These are phyloP conservation scores for Neocloeon triangulifer DNA, from an alignment of 1,140 invertebrate genomes.

Conservation along the genomic window DNA sequence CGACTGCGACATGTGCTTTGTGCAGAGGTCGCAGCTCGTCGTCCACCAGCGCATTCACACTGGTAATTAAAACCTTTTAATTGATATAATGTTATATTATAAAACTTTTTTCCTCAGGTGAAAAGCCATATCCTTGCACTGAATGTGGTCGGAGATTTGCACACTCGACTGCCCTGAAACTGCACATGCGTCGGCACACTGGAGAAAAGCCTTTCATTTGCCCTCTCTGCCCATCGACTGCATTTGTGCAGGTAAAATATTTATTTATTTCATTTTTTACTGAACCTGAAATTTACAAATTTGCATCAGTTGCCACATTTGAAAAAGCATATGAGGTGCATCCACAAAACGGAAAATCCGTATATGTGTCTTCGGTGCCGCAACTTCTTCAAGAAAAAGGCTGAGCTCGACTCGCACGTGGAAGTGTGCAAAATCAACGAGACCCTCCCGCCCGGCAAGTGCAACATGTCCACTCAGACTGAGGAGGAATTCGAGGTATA, in stretches of 20 bases:
- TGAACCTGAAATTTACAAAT: too few relatives aligned
- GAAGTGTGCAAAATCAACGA: constrained; percentile 29
- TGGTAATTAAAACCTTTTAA: constrained; percentile 20
- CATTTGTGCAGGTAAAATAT: too few relatives aligned
- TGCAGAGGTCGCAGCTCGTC: constrained; percentile 81
- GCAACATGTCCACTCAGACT: background rate
- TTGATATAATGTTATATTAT: constrained; percentile 2
- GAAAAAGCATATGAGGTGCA: constrained; percentile 60
- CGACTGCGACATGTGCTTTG: constrained; percentile 58
- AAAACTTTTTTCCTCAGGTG: too few relatives aligned
- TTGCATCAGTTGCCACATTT: constrained; percentile 56
- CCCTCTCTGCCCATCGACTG: constrained; percentile 38
- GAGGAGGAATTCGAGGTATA: too few relatives aligned
- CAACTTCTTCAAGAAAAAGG: constrained; percentile 53
- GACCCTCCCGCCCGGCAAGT: constrained; percentile 3
- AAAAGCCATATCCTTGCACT: constrained; percentile 52
- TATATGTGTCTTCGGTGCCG: constrained; percentile 43
- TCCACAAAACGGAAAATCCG: constrained; percentile 47
- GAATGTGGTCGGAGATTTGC: constrained; percentile 53
- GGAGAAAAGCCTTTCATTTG: constrained; percentile 67
- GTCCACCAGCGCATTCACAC: constrained; percentile 82
- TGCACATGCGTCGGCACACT: constrained; percentile 52
- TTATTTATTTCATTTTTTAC: too few relatives aligned
- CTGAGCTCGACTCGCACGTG: constrained; percentile 36
- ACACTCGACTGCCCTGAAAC: constrained; percentile 59